phyloP scores from a whole-genome alignment of 1,140 invertebrate species.

The Eumeta japonica region DNA sequence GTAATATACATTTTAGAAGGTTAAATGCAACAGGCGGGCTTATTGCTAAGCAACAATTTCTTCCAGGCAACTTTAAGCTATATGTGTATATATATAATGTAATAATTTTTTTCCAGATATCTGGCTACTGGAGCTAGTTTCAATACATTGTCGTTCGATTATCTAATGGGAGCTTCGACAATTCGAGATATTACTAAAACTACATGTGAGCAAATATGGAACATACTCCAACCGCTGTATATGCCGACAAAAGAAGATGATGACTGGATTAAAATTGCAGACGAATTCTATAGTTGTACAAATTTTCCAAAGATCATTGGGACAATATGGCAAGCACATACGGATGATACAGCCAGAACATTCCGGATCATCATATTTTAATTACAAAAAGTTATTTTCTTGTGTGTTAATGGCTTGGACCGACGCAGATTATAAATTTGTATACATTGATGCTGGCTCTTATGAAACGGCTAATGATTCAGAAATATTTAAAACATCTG shows the following conservation, averaged over 20 bases:
- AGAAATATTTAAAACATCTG: slow-evolving; percentile 20
- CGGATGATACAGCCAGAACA: slow-evolving; percentile 22
- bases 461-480: slow-evolving; percentile 38
- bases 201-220: slow-evolving; percentile 14
- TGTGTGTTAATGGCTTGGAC: slow-evolving; percentile 49
- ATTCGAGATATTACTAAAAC: slow-evolving; percentile 10
- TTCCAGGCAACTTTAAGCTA: background rate
- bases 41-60: too few relatives aligned
- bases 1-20: too few relatives aligned
- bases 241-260: slow-evolving; percentile 9
- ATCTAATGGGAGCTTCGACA: slow-evolving; percentile 11
- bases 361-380: slow-evolving; percentile 40
- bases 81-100: slow-evolving; percentile 3
- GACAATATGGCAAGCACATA: slow-evolving; percentile 50
- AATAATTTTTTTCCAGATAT: slow-evolving; percentile 17
- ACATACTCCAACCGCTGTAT: slow-evolving; percentile 9
- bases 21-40: too few relatives aligned
- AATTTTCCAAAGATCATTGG: slow-evolving; percentile 51
- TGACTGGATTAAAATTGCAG: slow-evolving; percentile 13
- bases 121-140: slow-evolving; percentile 11
- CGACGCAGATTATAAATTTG: slow-evolving; percentile 52
- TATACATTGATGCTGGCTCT: slow-evolving; percentile 42
- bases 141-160: slow-evolving; percentile 9
- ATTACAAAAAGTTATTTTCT: slow-evolving; percentile 53
- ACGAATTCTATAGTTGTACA: slow-evolving; percentile 25